Conservation (phyloP, 2,113 vertebrate species). For the Ciconia stormi region DNA sequence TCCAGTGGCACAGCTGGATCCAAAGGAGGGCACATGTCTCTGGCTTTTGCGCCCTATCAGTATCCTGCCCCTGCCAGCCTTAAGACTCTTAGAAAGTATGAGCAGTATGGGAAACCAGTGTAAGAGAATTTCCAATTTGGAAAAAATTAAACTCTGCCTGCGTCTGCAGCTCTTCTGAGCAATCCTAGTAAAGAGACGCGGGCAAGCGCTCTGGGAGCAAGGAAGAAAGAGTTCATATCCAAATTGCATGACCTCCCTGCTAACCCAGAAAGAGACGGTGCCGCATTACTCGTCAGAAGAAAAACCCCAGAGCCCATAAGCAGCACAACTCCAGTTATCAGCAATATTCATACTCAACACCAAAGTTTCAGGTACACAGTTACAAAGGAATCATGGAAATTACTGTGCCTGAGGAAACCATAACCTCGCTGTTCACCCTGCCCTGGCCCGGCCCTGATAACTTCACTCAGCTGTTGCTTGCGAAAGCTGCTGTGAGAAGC, state of each 20-base stretch:
- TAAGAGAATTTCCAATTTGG: background rate
- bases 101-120: background rate
- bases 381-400: background rate
- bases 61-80: background rate
- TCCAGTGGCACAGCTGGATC: background rate
- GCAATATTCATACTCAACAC: background rate
- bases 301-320: background rate
- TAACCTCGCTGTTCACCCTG: background rate
- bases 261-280: background rate
- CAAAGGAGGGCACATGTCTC: background rate
- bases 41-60: background rate
- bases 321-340: background rate
- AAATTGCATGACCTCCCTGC: background rate
- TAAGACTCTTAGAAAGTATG: background rate
- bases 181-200: background rate
- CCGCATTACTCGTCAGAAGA: accelerated
- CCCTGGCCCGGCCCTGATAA: background rate
- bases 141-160: background rate
- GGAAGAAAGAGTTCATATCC: background rate
- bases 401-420: background rate
- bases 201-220: background rate
- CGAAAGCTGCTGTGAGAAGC: background rate
- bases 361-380: background rate
- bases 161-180: background rate
- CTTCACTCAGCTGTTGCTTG: background rate